A percentile compares a stretch with the other conserved stretches of the same genome.
Evolutionary conservation across 2,113 vertebrate species (phyloP).

Genomic region (Daphoenositta chrysoptera): DNA sequence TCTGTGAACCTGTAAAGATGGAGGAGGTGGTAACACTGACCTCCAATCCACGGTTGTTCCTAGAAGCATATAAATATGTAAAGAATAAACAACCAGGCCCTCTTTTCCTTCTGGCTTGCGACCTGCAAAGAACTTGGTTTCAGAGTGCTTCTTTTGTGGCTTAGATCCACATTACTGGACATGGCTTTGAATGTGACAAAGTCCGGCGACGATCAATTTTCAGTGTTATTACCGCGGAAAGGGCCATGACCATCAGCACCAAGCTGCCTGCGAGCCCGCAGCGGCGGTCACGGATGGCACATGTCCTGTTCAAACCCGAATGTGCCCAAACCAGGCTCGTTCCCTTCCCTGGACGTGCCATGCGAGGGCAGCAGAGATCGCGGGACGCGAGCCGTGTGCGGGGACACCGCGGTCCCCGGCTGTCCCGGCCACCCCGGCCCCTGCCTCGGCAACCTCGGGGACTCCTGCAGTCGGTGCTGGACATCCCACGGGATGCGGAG

Average conservation of each 20-base stretch:
- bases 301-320: accelerated
- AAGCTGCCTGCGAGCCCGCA: neutral
- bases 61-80: too few species aligned
- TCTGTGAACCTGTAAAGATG: too few species aligned
- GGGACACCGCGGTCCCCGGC: neutral
- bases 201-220: accelerated
- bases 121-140: too few species aligned
- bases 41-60: too few species aligned
- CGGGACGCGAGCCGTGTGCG: neutral
- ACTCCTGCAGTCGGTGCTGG: neutral
- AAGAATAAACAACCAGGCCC: too few species aligned
- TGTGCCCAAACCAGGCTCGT: accelerated
- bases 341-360: neutral
- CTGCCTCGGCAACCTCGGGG: neutral
- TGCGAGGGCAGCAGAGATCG: slow-evolving; percentile 56
- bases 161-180: too few species aligned
- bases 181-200: accelerated
- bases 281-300: neutral
- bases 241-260: neutral
- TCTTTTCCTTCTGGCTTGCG: too few species aligned
- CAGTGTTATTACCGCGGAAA: neutral
- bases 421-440: neutral
- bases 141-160: too few species aligned
- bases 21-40: too few species aligned
- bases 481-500: accelerated